These are phyloP conservation scores for Plemyria rubiginata DNA, from an alignment of 2,888 invertebrate genomes.

Conservation along the genomic window DNA sequence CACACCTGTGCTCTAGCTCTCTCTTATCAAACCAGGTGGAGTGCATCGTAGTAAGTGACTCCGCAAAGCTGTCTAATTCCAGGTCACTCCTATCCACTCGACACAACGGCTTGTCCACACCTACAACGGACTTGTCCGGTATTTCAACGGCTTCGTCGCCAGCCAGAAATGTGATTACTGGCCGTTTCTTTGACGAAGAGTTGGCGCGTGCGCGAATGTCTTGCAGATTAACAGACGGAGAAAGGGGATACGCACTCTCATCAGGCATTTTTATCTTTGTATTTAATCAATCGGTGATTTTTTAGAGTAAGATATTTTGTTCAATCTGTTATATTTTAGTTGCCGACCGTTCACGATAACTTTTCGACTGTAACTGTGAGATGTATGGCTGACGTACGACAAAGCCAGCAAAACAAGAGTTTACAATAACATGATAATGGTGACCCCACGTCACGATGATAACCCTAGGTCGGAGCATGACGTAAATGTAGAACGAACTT, in stretches of 20 bases:
- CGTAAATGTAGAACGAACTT: constrained; percentile 57
- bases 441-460: constrained; percentile 70
- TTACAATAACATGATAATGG: constrained; percentile 51
- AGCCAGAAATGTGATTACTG: constrained; percentile 65
- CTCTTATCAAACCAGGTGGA: constrained; percentile 84
- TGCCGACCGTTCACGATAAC: constrained; percentile 40
- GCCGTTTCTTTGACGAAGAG: constrained; percentile 74
- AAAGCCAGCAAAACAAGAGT: constrained; percentile 55
- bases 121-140: constrained; percentile 75
- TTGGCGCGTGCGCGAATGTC: constrained; percentile 85
- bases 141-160: constrained; percentile 76
- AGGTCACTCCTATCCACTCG: constrained; percentile 75
- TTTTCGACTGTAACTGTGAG: constrained; percentile 51
- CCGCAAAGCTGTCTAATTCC: constrained; percentile 84
- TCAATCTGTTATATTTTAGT: background rate
- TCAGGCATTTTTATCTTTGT: constrained; percentile 83
- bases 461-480: constrained; percentile 66
- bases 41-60: constrained; percentile 74
- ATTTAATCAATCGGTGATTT: constrained; percentile 1
- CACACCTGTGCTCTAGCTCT: constrained; percentile 85
- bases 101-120: constrained; percentile 68
- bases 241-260: constrained; percentile 83
- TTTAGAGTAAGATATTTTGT: too few relatives aligned
- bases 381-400: constrained; percentile 21
- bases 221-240: constrained; percentile 76